Evolutionary conservation across 2,113 vertebrate genomes (phyloP), one percentile per base, ranked within the genome.

Genomic region (Hassar affinis): DNA sequence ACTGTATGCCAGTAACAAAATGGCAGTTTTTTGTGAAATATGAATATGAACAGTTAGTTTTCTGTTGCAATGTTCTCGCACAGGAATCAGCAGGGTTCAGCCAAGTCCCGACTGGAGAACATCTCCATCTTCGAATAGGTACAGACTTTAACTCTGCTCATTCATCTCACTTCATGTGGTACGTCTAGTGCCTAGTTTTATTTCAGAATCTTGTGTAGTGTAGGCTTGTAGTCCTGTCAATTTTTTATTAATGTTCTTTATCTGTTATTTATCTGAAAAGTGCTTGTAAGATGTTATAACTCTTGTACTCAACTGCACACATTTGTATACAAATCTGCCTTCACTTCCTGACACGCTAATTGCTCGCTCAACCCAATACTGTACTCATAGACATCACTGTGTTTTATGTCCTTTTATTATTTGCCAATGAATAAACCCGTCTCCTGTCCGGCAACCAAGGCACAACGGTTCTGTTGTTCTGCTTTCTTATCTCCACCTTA

Each of bases 101-200:
- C 54, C 75, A 15, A 38, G 30, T 27, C 27, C 61, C 6, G n/a
- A 45, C 18, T 57, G 71, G 56, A 72, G 64, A 49, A n/a, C 68
- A 18, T 80, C 84, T 66, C 69, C 79, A 27, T 42, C 85, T 18
- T 74, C 52, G 12, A 79, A 25, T 78, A 85, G 85, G 83, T 86
- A 86, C 47, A 57, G 18, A 14, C 20, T 47, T 71, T 20, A 71
- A 17, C 6, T 74, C 68, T 4, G n/a, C n/a, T n/a, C n/a, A n/a
- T n/a, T n/a, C n/a, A n/a, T n/a, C n/a, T n/a, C n/a, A n/a, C n/a
- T n/a, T n/a, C n/a, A n/a, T n/a, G n/a, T n/a, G n/a, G n/a, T n/a
- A n/a, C n/a, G n/a, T n/a, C n/a, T n/a, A n/a, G n/a, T n/a, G n/a
- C n/a, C n/a, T n/a, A n/a, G n/a, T n/a, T n/a, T n/a, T n/a, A n/a